Evolutionary conservation across 2,797 vertebrate genomes (phyloP).

Genomic region (Sorex maritimensis): DNA sequence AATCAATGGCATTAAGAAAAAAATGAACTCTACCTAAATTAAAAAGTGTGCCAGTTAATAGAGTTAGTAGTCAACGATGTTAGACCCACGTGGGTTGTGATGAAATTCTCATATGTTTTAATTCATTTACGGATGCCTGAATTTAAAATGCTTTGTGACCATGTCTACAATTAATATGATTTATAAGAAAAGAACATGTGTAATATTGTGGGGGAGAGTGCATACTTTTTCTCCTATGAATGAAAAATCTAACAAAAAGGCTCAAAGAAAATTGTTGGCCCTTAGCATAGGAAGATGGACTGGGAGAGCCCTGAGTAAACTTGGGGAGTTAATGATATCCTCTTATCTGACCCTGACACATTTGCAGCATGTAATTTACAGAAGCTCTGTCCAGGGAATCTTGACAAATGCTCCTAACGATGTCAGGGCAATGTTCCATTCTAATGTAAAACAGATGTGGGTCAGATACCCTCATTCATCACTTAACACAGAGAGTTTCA

Average conservation of each 20-base stretch:
- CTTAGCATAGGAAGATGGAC: constrained; percentile 89
- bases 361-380: constrained; percentile 96
- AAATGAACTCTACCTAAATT: constrained; percentile 77
- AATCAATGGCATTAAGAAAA: constrained; percentile 71
- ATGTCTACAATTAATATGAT: constrained; percentile 92
- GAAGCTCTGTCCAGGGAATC: constrained; percentile 94
- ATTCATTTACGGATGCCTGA: constrained; percentile 92
- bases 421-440: constrained; percentile 93
- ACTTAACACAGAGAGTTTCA: constrained; percentile 89
- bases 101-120: constrained; percentile 92
- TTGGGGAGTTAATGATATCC: constrained; percentile 92
- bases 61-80: constrained; percentile 77
- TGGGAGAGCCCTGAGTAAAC: constrained; percentile 91
- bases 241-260: constrained; percentile 90
- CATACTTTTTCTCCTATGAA: constrained; percentile 84
- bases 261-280: constrained; percentile 88
- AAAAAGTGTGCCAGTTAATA: constrained; percentile 79
- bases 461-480: constrained; percentile 95
- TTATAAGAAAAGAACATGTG: constrained; percentile 90
- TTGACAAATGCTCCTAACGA: constrained; percentile 94
- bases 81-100: constrained; percentile 85
- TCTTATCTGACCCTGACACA: constrained; percentile 95
- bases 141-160: constrained; percentile 90
- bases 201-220: constrained; percentile 83
- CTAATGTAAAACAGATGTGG: constrained; percentile 96